These are phyloP conservation scores for Megalopta genalis DNA, from an alignment of 1,140 invertebrate species.

Conservation along the genomic window DNA sequence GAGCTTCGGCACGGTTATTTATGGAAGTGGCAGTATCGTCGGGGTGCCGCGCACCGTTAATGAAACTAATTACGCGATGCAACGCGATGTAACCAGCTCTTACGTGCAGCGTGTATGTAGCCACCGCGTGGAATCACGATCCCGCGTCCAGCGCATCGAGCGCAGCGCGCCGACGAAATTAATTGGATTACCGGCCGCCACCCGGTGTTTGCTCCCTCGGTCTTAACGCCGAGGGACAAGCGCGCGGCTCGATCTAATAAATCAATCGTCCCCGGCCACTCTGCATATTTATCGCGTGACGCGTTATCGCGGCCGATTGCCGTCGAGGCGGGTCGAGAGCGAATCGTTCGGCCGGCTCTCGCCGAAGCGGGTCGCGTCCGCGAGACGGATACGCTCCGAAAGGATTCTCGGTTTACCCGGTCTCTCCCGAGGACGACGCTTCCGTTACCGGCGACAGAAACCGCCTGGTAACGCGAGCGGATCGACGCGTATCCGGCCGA, in stretches of 20 bases:
- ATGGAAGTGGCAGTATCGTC: slow-evolving; percentile 41
- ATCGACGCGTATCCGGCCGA: not conserved
- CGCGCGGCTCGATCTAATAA: slow-evolving; percentile 46
- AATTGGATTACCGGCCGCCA: slow-evolving; percentile 48
- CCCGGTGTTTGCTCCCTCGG: slow-evolving; percentile 35
- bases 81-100: slow-evolving; percentile 44
- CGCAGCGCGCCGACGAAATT: slow-evolving; percentile 46
- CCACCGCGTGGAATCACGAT: slow-evolving; percentile 47
- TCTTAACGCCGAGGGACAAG: slow-evolving; percentile 50
- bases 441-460: no score
- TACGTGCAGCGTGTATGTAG: slow-evolving; percentile 22
- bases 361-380: no score
- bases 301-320: slow-evolving; percentile 37
- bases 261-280: slow-evolving; percentile 49
- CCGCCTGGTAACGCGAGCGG: not conserved
- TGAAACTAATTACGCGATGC: slow-evolving; percentile 58
- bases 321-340: no score
- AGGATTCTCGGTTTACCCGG: no score
- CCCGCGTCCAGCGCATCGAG: slow-evolving; percentile 8
- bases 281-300: slow-evolving; percentile 43
- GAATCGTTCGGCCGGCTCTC: no score
- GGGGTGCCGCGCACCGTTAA: slow-evolving; percentile 39
- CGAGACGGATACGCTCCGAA: no score
- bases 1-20: slow-evolving; percentile 31
- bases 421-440: no score